Percentiles rank a stretch among this genome's conserved stretches.
These are phyloP conservation scores for Tragelaphus imberbis DNA, from an alignment of 2,113 vertebrate species.

Conservation along the genomic window DNA sequence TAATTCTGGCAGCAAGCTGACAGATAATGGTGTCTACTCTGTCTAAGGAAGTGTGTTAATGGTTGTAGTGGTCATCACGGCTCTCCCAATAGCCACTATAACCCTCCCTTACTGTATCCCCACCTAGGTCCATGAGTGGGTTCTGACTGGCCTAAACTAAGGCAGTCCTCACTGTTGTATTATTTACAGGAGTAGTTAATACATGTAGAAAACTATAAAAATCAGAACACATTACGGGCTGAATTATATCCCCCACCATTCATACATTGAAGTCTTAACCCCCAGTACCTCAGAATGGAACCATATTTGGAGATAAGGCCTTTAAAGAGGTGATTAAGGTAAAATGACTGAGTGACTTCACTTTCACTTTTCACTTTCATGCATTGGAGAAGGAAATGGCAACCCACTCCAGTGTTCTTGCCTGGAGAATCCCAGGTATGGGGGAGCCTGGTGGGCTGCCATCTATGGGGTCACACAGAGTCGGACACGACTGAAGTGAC, in stretches of 20 bases:
- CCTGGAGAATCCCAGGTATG: no score
- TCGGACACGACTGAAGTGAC: no score
- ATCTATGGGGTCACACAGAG: no score
- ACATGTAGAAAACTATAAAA: background rate
- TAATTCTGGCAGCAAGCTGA: background rate
- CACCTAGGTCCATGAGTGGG: background rate
- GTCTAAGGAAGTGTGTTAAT: background rate
- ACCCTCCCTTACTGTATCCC: background rate
- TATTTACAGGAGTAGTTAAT: background rate
- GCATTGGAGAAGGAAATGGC: no score
- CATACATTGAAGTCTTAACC: background rate
- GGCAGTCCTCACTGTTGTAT: background rate
- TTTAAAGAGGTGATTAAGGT: background rate
- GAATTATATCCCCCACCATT: background rate
- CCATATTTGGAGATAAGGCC: background rate
- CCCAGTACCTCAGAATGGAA: background rate
- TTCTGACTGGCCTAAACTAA: background rate
- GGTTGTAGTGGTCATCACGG: fast-evolving
- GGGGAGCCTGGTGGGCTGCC: no score
- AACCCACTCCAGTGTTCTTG: no score
- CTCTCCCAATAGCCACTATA: no score
- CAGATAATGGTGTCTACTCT: background rate
- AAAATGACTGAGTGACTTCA: background rate
- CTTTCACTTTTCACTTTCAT: no score
- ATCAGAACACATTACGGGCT: background rate